Evolutionary conservation across 2,888 invertebrate genomes (phyloP).

Genomic region (Blomia tropicalis): DNA sequence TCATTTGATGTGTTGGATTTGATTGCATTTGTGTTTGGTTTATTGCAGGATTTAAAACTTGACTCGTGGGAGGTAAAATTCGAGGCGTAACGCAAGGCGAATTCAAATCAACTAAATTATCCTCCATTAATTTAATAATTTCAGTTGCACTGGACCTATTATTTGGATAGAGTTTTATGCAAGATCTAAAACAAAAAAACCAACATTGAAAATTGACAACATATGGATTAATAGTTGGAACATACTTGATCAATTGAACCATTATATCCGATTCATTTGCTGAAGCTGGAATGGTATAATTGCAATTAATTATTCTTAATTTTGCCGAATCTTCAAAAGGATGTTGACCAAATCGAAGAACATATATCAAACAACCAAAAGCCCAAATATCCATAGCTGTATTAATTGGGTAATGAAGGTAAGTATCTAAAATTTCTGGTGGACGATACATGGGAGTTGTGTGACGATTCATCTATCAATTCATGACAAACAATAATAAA

Average conservation of each 20-base stretch:
- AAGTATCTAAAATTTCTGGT: conserved; percentile 87
- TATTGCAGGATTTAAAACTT: not conserved
- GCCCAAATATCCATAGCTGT: conserved; percentile 89
- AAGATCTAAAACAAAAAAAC: not conserved
- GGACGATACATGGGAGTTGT: conserved; percentile 70
- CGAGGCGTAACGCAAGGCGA: conserved; percentile 22
- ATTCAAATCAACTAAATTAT: conserved; percentile 24
- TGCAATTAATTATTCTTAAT: conserved; percentile 85
- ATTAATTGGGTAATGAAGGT: conserved; percentile 85
- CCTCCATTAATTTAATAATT: conserved; percentile 19
- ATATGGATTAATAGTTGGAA: conserved; percentile 29
- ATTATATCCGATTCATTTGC: conserved; percentile 67
- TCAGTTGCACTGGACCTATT: conserved; percentile 20
- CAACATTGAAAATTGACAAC: not conserved
- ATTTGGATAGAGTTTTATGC: conserved; percentile 23
- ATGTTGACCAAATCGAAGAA: conserved; percentile 78
- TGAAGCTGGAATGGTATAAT: conserved; percentile 63
- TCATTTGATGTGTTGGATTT: not conserved
- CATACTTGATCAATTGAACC: conserved; percentile 72
- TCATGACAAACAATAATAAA: not conserved
- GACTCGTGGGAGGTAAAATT: conserved; percentile 1
- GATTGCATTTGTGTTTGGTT: not conserved
- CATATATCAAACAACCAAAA: conserved; percentile 81
- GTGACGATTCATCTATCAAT: conserved; percentile 41
- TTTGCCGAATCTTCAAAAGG: conserved; percentile 91